Evolutionary conservation across 2,797 vertebrate species (phyloP), one percentile per base, ranked within the genome.

Genomic region (Trachurus trachurus): DNA sequence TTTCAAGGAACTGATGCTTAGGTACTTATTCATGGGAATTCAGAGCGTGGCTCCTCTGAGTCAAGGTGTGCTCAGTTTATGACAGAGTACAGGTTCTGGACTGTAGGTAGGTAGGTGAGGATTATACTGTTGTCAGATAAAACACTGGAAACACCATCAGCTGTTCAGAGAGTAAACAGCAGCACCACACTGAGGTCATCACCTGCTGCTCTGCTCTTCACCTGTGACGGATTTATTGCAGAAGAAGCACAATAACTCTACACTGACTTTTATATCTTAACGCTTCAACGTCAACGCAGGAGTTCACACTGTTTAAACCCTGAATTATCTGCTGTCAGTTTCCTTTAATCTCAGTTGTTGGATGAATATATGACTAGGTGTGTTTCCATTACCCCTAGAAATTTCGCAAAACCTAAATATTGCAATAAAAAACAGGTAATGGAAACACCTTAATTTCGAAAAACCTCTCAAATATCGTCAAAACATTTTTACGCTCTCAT

Each of bases 101-200:
- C 37, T 12, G n/a, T 68, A 17, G 22, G 16, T 68, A 17, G 22
- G 16, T 19, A 34, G n/a, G 19, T n/a, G 45, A n/a, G 45, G 16
- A 19, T 7, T 17, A 44, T 26, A 34, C 10, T 71, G n/a, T 26
- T n/a, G 37, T 64, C 37, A 60, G 12, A 61, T 11, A 6, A 76
- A 71, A 66, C 49, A 66, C 3, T 63, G 58, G 61, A 67, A 45
- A 39, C 1, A 0, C 40, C 26, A 26, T 67, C 53, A 60, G 49
- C 70, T 69, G 34, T n/a, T 77, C 15, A 22, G 61, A 6, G 52
- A 66, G 75, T 56, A 52, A 69, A 45, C 12, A 50, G 44, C 37
- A 57, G 56, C 16, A 37, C 3, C 11, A 47, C 29, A 61, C 9
- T 42, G 5, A 34, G 12, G 60, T 82, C 42, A 44, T 67, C 5